Evolutionary conservation across 1,140 invertebrate genomes (phyloP), one percentile per base, ranked within the genome.

Genomic region (Ganaspis sp.): DNA sequence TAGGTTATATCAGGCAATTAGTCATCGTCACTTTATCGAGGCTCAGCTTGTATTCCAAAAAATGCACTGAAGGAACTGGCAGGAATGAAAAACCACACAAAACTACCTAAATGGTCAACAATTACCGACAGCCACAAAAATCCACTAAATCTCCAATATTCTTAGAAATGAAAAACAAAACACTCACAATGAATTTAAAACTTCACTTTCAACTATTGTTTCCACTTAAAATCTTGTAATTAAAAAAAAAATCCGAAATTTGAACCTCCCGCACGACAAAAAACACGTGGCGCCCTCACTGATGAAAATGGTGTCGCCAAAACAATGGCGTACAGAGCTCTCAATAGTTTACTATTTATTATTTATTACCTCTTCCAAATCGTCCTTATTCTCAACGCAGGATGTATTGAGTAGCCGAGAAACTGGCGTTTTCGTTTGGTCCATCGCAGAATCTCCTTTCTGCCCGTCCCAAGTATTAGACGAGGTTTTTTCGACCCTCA

Each of bases 371-470:
- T 96, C 95, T 89, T 96, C 95, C 86, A 95, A 92, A 88, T 96
- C 95, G 92, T 96, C 95, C 93, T 95, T 95, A 92, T 94, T 95
- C 92, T 96, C 95, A 88, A 96, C 94, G 86, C 93, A 92, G 86
- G 93, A 94, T 81, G 93, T 92, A 85, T 90, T 88, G 86, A 94
- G 92, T 79, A 95, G 88, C 74, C 87, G 86, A 75, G 88, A 88
- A 73, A 83, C 76, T 49, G 83, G 81, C 70, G 82, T 74, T 85
- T 87, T 89, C 54, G 84, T 83, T 78, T 89, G 88, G 85, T 91
- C 90, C 90, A 91, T 91, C 77, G 26, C 77, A 64, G 74, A 53
- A 9, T 76, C 70, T 79, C 72, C 70, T 73, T 70, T 77, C 77
- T 76, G 74, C 78, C 78, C 73, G 81, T 75, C 81, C 80, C 78